Percentiles rank a stretch among this genome's conserved stretches.
Conservation (phyloP, 1,140 invertebrate species). For the Aphelinus atriplicis region DNA sequence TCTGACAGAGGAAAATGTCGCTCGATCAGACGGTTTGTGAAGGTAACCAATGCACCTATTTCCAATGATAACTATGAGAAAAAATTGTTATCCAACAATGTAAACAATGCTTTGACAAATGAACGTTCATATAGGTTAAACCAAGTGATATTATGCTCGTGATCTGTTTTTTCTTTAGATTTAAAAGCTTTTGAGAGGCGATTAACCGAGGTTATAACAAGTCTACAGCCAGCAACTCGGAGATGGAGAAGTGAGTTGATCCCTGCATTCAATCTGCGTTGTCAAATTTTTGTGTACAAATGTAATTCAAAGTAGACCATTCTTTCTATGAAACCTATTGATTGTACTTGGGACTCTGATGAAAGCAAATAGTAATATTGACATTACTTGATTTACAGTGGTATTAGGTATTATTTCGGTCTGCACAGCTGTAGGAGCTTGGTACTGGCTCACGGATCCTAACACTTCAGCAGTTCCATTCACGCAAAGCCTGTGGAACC, state of each 20-base stretch:
- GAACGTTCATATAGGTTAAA: too few relatives aligned
- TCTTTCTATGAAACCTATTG: neutral
- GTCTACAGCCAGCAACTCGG: conserved; percentile 88
- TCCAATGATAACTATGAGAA: neutral
- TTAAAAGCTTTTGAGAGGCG: conserved; percentile 96
- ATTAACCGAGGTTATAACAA: conserved; percentile 95
- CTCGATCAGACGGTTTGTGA: conserved; percentile 13
- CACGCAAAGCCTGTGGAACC: conserved; percentile 90
- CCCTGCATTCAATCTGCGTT: neutral
- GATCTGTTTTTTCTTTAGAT: conserved; percentile 73
- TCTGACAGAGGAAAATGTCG: neutral
- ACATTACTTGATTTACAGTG: conserved; percentile 72
- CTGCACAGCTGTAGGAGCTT: conserved; percentile 90
- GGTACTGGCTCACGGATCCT: conserved; percentile 94
- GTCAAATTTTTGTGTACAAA: conserved; percentile 7
- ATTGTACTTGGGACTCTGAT: neutral
- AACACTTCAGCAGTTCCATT: conserved; percentile 87
- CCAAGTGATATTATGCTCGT: too few relatives aligned
- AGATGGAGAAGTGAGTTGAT: conserved; percentile 88
- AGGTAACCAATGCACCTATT: neutral
- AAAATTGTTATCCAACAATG: neutral
- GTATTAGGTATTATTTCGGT: conserved; percentile 84
- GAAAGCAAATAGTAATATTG: neutral
- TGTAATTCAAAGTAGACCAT: neutral
- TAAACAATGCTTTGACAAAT: neutral